Percentiles rank a stretch among this genome's conserved stretches.
Evolutionary conservation across 2,888 invertebrate genomes (phyloP).

Genomic region (Brachyptera putata): DNA sequence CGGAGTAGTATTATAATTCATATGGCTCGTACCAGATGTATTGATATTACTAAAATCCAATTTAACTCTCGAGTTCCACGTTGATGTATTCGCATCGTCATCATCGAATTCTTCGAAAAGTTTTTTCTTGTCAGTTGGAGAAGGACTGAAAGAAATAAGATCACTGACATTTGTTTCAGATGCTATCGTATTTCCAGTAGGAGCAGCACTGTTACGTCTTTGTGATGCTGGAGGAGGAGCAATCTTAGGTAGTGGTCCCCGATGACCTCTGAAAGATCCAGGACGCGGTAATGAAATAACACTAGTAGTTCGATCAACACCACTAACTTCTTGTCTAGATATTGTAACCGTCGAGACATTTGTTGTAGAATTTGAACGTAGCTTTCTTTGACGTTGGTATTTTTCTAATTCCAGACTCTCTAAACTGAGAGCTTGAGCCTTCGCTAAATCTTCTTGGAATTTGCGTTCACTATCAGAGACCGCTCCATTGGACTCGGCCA

Average conservation of each 20-base stretch:
- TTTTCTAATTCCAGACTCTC: conserved; percentile 82
- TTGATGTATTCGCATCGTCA: background rate
- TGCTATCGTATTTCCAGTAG: conserved; percentile 25
- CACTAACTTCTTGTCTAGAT: background rate
- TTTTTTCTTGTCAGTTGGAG: conserved; percentile 25
- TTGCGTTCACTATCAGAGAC: conserved; percentile 69
- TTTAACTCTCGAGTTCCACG: background rate
- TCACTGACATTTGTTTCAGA: conserved; percentile 24
- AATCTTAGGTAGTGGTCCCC: conserved; percentile 35
- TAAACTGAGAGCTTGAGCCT: conserved; percentile 81
- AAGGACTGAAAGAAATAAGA: conserved; percentile 32
- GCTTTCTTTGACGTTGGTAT: conserved; percentile 63
- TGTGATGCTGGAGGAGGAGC: conserved; percentile 38
- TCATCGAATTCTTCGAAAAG: background rate
- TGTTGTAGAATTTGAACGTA: background rate
- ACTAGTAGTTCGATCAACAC: too few relatives aligned
- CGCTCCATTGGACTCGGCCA: conserved; percentile 2
- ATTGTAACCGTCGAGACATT: background rate
- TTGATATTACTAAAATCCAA: background rate
- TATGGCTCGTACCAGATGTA: conserved; percentile 1
- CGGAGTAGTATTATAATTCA: too few relatives aligned
- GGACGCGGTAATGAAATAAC: conserved; percentile 55
- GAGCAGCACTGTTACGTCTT: conserved; percentile 36
- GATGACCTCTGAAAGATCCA: conserved; percentile 46
- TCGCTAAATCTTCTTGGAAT: conserved; percentile 81